phyloP scores from a whole-genome alignment of 2,797 vertebrate genomes.

The Myotis myotis region DNA sequence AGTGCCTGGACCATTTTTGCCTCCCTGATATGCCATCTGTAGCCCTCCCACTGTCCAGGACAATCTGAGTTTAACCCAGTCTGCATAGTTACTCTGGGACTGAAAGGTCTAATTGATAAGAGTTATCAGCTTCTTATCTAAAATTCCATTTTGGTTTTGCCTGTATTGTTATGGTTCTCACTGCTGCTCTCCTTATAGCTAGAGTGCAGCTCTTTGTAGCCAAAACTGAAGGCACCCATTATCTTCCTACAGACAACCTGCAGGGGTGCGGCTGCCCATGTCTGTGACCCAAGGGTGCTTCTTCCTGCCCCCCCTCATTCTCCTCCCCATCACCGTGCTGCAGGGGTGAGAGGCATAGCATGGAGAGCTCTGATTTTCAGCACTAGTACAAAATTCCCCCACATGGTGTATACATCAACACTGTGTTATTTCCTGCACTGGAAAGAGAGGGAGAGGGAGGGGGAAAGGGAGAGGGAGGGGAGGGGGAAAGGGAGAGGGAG shows the following conservation, averaged over 20 bases:
- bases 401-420: background rate
- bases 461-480: no score
- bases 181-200: background rate
- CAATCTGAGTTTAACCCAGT: background rate
- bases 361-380: background rate
- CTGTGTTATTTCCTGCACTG: background rate
- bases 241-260: background rate
- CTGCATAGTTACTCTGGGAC: background rate
- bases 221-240: background rate
- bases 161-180: background rate
- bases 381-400: background rate
- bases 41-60: no score
- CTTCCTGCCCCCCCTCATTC: background rate
- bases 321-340: background rate
- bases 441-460: background rate
- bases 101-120: background rate
- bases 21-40: accelerated
- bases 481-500: background rate
- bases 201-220: background rate
- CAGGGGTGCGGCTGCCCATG: background rate
- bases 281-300: background rate
- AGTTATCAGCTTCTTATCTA: background rate
- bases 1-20: background rate
- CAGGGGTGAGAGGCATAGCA: accelerated
- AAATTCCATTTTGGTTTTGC: background rate